Percentiles rank a stretch among this genome's conserved stretches.
Conservation (phyloP, 2,888 invertebrate genomes). For the Pseudococcus viburni region DNA sequence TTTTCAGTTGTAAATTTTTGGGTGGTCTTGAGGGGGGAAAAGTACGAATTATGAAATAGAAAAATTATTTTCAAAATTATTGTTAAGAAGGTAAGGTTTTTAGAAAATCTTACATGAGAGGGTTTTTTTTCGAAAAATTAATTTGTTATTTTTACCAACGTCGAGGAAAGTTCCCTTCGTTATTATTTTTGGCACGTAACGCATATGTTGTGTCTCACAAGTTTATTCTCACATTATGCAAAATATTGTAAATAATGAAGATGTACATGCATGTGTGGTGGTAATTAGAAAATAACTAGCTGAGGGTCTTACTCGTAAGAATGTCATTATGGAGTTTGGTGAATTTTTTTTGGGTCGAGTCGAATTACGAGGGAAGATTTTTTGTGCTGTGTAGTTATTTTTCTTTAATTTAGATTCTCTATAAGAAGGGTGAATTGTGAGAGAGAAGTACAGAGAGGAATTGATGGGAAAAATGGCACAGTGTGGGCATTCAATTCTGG, state of each 20-base stretch:
- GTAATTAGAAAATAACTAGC: neutral
- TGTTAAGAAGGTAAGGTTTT: no score
- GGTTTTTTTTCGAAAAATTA: neutral
- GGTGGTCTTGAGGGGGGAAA: no score
- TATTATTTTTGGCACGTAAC: neutral
- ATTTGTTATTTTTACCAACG: neutral
- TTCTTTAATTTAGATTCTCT: neutral
- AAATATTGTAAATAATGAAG: neutral
- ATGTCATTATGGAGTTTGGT: neutral
- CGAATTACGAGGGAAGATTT: neutral
- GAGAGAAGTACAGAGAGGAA: no score
- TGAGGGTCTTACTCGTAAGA: neutral
- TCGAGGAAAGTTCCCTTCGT: neutral
- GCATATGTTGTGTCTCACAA: slow-evolving; percentile 5
- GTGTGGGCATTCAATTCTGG: no score
- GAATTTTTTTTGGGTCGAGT: neutral
- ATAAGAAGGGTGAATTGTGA: no score
- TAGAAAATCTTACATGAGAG: neutral
- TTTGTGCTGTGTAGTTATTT: neutral
- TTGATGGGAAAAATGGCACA: neutral
- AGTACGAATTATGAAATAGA: no score
- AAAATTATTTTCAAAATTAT: no score
- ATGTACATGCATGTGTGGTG: neutral
- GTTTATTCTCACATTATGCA: slow-evolving; percentile 23
- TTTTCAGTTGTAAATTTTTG: no score